Evolutionary conservation across 2,797 vertebrate species (phyloP), one percentile per base, ranked within the genome.

Genomic region (Onychomys torridus): DNA sequence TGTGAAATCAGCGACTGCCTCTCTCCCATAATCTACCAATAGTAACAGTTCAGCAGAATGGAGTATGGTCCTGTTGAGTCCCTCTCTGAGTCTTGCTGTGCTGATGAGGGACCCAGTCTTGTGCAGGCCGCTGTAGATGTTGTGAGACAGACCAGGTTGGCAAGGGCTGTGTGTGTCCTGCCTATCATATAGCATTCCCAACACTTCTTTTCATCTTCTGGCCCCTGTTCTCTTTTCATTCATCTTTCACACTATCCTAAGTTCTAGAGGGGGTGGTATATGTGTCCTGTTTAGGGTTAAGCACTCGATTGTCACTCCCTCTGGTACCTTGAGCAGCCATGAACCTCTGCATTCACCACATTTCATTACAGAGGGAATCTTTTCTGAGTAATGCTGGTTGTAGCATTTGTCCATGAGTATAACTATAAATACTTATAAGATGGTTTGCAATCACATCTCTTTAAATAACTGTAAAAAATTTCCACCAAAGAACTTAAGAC

Each of bases 151-250:
- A 16, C 55, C 13, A 65, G 32, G 37, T 9, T 12, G 12, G 40
- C 40, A 61, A 12, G 12, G 16, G 14, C 27, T n/a, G n/a, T n/a
- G n/a, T 84, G 59, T 43, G 14, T 52, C 5, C 6, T 46, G 9
- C 10, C 5, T 9, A 21, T 7, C 43, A 29, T 61, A 29, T 29
- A 32, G 59, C 59, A 46, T 63, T 43, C 32, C 16, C 27, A 23
- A 17, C 1, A 0, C 2, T 59, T 59, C 34, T 84, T 34, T 17
- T 67, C 32, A 34, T 34, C 61, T 67, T 65, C 17, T 34, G 82
- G 17, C 10, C 49, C 29, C 5, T 49, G 1, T 11, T 49, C 6
- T 4, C 10, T 13, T 29, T 83, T 6, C 16, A 0, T 14, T 2
- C 23, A 13, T 27, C 57, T 13, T 34, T 1, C 5, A 21, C 1